phyloP scores from a whole-genome alignment of 1,140 invertebrate species.

The Episyrphus balteatus region DNA sequence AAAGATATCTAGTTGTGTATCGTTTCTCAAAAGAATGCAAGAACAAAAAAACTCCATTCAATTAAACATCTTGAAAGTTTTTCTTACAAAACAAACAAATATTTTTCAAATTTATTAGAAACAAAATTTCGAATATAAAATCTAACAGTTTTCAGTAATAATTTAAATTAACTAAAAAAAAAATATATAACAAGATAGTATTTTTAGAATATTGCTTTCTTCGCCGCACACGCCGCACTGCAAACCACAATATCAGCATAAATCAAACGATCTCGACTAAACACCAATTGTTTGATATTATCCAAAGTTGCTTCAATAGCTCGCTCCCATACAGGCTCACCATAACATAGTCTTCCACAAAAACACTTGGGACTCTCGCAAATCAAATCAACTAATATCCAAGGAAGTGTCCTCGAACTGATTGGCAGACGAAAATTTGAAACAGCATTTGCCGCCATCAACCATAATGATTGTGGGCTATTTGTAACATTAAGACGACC shows the following conservation, averaged over 20 bases:
- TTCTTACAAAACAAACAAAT: no score
- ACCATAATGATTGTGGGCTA: slow-evolving; percentile 16
- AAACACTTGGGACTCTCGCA: slow-evolving; percentile 24
- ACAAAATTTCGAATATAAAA: no score
- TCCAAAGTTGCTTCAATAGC: slow-evolving; percentile 22
- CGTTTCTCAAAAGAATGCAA: no score
- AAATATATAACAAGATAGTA: no score
- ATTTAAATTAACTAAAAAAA: no score
- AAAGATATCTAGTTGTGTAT: no score
- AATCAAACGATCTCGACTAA: slow-evolving; percentile 30
- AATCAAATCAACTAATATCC: slow-evolving; percentile 26
- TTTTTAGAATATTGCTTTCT: no score
- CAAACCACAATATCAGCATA: slow-evolving; percentile 29
- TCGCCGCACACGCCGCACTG: slow-evolving; percentile 6
- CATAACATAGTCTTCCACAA: slow-evolving; percentile 27
- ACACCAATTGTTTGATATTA: slow-evolving; percentile 26
- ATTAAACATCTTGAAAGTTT: no score
- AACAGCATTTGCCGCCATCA: slow-evolving; percentile 18
- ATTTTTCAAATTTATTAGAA: no score
- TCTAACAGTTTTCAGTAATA: no score
- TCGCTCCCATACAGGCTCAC: slow-evolving; percentile 13
- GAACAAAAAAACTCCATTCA: no score
- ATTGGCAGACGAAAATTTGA: slow-evolving; percentile 16
- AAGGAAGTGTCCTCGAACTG: slow-evolving; percentile 14
- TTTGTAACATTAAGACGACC: background rate